Evolutionary conservation across 2,797 vertebrate species (phyloP), one percentile per base, ranked within the genome.

Genomic region (Kryptopterus vitreolus): DNA sequence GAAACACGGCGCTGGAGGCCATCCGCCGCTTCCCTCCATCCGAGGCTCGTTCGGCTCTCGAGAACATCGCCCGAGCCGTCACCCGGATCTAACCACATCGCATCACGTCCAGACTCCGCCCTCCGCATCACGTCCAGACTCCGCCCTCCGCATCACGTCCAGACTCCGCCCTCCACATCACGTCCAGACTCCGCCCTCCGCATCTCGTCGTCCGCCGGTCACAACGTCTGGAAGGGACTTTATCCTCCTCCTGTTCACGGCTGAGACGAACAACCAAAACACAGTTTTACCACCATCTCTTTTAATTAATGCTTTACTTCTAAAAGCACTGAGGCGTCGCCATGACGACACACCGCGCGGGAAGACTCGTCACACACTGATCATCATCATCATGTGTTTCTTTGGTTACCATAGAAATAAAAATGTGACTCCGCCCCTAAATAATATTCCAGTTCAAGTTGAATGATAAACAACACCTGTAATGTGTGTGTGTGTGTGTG

Each of bases 21-120:
- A 95, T 99, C 92, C 92, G 95, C 90, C 91, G 86, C 91, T 98
- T 99, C 92, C 95, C 97, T 89, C 93, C 96, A 89, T 99, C 97
- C 0, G 95, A 99, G 92, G 97, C 98, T 90, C 95, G 96, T 87
- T 95, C 95, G 0, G 96, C 97, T 90, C 92, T 99, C 91, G 96
- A 98, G 94, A 99, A 99, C 94, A 98, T 99, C 61, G 95, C 97
- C 91, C 92, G 89, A 0, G 94, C 96, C 1, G 85, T 96, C 92
- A 96, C 94, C 91, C 96, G 95, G 92, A 95, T 96, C 87, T 95
- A 93, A 89, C 43, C 7, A 13, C 24, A 38, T 20, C 31, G 4
- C 20, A 9, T 16, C 1, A 24, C 5, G 11, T 33, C 52, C 31
- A 3, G 52, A 43, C 52, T 26, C 53, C 38, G 52, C 38, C 12